Conservation (phyloP, 2,113 vertebrate genomes). For the Passer montanus region DNA sequence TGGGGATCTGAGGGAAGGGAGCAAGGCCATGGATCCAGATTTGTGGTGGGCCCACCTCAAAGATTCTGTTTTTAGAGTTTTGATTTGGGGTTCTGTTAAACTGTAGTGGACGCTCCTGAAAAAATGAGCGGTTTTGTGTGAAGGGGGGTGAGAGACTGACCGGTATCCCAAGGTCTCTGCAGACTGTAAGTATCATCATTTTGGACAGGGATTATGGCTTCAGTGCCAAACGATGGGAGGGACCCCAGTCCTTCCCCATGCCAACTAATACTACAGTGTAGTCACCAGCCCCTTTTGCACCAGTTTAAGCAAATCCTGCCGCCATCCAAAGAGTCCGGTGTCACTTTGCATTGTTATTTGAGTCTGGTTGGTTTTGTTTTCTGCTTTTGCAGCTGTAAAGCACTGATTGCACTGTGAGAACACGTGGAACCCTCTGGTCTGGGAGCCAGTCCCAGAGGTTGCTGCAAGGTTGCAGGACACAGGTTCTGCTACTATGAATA, state of each 20-base stretch:
- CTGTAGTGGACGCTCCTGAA: background rate
- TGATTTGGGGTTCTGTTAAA: slow-evolving; percentile 17
- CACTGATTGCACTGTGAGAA: slow-evolving; percentile 48
- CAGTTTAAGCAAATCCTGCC: slow-evolving; percentile 25
- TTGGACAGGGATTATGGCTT: background rate
- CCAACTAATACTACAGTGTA: background rate
- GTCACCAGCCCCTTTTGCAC: slow-evolving; percentile 33
- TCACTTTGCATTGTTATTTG: background rate
- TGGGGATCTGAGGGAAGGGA: background rate
- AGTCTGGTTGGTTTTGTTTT: slow-evolving; percentile 24
- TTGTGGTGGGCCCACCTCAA: background rate
- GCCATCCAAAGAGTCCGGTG: slow-evolving; percentile 12
- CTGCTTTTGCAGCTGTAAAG: slow-evolving; percentile 3
- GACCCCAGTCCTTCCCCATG: background rate
- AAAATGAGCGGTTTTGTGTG: background rate
- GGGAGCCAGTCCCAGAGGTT: background rate
- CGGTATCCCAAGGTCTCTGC: background rate
- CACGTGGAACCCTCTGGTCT: background rate
- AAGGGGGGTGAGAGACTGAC: background rate
- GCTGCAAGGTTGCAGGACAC: background rate
- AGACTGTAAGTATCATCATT: background rate
- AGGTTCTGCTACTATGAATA: background rate
- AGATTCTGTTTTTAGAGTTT: slow-evolving; percentile 27
- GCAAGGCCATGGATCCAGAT: background rate
- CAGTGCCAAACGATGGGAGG: slow-evolving; percentile 8